Conservation (phyloP, 2,888 invertebrate genomes). For the Idaea dimidiata region DNA sequence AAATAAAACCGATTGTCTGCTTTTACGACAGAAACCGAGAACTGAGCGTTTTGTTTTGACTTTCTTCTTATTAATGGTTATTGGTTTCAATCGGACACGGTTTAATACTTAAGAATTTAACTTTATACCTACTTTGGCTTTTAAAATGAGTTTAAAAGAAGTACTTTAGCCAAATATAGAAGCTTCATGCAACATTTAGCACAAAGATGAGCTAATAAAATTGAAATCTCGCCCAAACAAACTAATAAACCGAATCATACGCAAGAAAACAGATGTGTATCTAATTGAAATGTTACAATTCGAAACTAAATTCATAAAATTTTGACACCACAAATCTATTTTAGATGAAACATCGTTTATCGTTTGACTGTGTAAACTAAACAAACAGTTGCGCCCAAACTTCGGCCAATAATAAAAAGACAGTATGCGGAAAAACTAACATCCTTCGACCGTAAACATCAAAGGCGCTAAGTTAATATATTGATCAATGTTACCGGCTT, state of each 20-base stretch:
- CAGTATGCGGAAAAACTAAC: conserved; percentile 80
- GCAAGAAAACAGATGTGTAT: conserved; percentile 16
- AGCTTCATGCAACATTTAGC: neutral
- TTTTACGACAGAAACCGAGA: conserved; percentile 49
- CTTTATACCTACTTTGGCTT: neutral
- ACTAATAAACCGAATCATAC: neutral
- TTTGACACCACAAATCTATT: conserved; percentile 78
- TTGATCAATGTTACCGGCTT: conserved; percentile 69
- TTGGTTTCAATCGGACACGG: conserved; percentile 46
- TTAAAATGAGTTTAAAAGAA: neutral
- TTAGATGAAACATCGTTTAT: conserved; percentile 58
- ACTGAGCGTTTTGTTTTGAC: conserved; percentile 66
- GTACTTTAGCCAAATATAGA: neutral
- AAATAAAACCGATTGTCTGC: conserved; percentile 65
- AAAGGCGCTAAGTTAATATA: conserved; percentile 68
- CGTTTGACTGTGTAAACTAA: conserved; percentile 62
- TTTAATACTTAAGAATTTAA: conserved; percentile 40
- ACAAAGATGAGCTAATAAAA: neutral
- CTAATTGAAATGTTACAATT: conserved; percentile 29
- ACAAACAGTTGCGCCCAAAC: conserved; percentile 76
- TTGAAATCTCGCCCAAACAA: neutral
- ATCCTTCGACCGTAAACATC: conserved; percentile 74
- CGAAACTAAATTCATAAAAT: conserved; percentile 61
- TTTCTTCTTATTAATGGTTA: conserved; percentile 64
- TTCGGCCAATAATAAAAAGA: conserved; percentile 79